phyloP scores from a whole-genome alignment of 2,888 invertebrate genomes.

The Protophormia terraenovae region DNA sequence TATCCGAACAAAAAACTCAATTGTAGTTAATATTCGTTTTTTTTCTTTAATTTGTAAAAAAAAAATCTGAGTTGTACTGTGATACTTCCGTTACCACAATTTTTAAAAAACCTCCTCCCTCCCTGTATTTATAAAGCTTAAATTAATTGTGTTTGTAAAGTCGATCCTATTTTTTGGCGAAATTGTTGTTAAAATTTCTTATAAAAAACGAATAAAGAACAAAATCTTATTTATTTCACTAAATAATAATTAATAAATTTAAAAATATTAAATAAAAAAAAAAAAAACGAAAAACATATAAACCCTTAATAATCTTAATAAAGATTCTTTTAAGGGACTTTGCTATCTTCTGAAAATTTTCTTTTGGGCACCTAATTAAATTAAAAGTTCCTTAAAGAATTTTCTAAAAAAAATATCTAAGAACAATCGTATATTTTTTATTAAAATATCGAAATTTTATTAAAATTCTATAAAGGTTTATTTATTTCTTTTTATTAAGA shows the following conservation, averaged over 20 bases:
- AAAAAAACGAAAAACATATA: too few relatives aligned
- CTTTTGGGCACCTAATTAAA: too few relatives aligned
- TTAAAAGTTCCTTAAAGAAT: background rate
- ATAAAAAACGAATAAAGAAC: background rate
- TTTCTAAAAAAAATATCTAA: background rate
- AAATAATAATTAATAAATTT: constrained; percentile 41
- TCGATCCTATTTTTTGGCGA: constrained; percentile 37
- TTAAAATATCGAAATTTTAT: too few relatives aligned
- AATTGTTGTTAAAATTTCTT: constrained; percentile 20
- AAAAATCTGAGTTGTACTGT: constrained; percentile 54
- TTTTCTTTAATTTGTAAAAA: constrained; percentile 5
- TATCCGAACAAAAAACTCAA: background rate
- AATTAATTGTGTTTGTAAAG: constrained; percentile 34
- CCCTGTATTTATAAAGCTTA: constrained; percentile 23
- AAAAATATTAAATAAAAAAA: background rate
- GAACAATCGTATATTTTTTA: too few relatives aligned
- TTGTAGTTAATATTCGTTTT: background rate
- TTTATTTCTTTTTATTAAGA: too few relatives aligned
- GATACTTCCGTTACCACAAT: constrained; percentile 56
- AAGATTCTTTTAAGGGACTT: too few relatives aligned
- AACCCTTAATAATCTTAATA: too few relatives aligned
- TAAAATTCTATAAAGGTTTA: too few relatives aligned
- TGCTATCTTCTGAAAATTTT: too few relatives aligned
- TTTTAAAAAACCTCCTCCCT: background rate
- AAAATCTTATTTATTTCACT: constrained; percentile 50